Evolutionary conservation across 2,113 vertebrate species (phyloP).

Genomic region (Chloroceryle aenea): DNA sequence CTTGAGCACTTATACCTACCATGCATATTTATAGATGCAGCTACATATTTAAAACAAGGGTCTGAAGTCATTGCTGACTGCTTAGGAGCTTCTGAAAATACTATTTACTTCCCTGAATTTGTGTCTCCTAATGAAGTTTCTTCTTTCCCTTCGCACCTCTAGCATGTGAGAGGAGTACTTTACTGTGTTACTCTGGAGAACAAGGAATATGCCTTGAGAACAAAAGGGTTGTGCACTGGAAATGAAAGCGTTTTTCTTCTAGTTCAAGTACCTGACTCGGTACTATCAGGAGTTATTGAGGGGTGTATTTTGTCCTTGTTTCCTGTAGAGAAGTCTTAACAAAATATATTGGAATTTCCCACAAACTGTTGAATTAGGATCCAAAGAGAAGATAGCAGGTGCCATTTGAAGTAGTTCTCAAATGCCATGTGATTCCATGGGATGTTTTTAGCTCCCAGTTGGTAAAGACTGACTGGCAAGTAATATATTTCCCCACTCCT

Average conservation of each 20-base stretch:
- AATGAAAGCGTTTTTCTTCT: neutral
- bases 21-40: neutral
- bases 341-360: neutral
- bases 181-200: neutral
- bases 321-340: neutral
- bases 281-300: neutral
- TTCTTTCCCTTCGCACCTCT: neutral
- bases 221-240: neutral
- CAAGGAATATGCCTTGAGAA: neutral
- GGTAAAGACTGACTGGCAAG: neutral
- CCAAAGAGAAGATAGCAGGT: neutral
- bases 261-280: neutral
- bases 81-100: neutral
- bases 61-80: neutral
- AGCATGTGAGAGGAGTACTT: neutral
- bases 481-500: neutral
- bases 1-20: neutral
- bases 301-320: neutral
- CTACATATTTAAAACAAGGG: neutral
- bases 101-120: neutral
- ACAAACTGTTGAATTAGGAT: neutral
- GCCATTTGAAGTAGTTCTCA: neutral
- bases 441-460: neutral
- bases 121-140: neutral
- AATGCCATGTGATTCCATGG: neutral